These are phyloP conservation scores for Aleiodes testaceus DNA, from an alignment of 2,888 invertebrate species.

Conservation along the genomic window DNA sequence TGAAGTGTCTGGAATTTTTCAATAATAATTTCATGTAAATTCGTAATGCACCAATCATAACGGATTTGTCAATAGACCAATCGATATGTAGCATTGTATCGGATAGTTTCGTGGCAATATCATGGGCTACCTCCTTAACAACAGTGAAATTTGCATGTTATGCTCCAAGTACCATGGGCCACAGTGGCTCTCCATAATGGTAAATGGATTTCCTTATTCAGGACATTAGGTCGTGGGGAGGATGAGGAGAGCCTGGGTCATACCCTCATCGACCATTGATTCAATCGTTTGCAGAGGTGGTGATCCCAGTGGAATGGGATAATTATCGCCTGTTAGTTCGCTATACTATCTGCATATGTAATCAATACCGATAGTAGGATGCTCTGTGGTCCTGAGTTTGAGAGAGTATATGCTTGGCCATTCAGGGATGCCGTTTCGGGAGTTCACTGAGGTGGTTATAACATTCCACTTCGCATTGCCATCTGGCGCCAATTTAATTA, in stretches of 20 bases:
- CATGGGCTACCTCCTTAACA: background rate
- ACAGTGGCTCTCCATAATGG: conserved; percentile 30
- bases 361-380: conserved; percentile 60
- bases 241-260: conserved; percentile 9
- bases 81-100: background rate
- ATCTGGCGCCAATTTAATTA: conserved; percentile 27
- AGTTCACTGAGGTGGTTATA: conserved; percentile 19
- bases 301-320: conserved; percentile 58
- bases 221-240: conserved; percentile 20
- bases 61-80: background rate
- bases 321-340: conserved; percentile 66
- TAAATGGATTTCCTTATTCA: conserved; percentile 33
- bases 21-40: too few species aligned
- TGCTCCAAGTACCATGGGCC: conserved; percentile 16
- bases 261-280: conserved; percentile 56
- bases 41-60: too few species aligned
- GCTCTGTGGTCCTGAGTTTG: conserved; percentile 39
- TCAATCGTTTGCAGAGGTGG: conserved; percentile 61
- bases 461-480: conserved; percentile 17
- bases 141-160: conserved; percentile 21
- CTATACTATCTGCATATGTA: conserved; percentile 63
- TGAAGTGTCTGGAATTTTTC: too few species aligned
- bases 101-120: conserved; percentile 8
- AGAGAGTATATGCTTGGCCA: conserved; percentile 20
- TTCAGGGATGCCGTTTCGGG: conserved; percentile 10